Base-by-base conservation (phyloP, 1,140 invertebrate genomes). In the Zaprionus kolodkinae region DNA sequence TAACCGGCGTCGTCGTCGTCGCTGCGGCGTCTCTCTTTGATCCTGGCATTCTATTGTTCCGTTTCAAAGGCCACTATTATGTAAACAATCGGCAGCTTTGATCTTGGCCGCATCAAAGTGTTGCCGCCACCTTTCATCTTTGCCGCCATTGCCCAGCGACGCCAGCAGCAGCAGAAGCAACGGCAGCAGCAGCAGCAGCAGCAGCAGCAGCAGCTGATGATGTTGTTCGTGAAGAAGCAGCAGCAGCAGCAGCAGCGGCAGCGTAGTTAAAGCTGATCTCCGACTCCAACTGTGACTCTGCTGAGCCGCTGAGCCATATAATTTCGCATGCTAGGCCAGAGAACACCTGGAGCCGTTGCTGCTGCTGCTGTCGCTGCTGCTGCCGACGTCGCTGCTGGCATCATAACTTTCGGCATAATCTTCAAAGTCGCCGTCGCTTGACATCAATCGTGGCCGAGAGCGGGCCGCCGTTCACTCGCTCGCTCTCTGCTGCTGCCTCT, bases 11-110 rank as follows among this genome's bases (percentile, higher is more conserved):
- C 74, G 79, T 74, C 81, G 77, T 80, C 86, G 25, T 35, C 33
- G 33, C 6, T 6, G 33, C 33, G 81, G 75, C 64, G 0, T 9
- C 2, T 15, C 55, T 78, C 76, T 90, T 92, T 92, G 88, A 92
- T 92, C 91, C 91, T 92, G 91, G 85, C 91, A 92, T 91, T 92
- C 91, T 92, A 92, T 92, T 92, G 91, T 92, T 92, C 91, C 91
- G 90, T 92, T 92, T 92, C 90, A 92, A 92, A 92, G 91, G 85
- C 91, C 91, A 92, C 91, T 92, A 92, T 92, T 92, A 92, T 92
- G 91, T 92, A 92, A 92, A 92, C 91, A 92, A 92, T 92, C 91
- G 91, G 88, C 88, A 72, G 79, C 88, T 92, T 92, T 92, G 91
- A 92, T 92, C 85, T 92, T 90, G 80, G 76, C 84, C 91, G 88